Conservation (phyloP, 2,113 vertebrate genomes). For the Ptilonorhynchus violaceus region DNA sequence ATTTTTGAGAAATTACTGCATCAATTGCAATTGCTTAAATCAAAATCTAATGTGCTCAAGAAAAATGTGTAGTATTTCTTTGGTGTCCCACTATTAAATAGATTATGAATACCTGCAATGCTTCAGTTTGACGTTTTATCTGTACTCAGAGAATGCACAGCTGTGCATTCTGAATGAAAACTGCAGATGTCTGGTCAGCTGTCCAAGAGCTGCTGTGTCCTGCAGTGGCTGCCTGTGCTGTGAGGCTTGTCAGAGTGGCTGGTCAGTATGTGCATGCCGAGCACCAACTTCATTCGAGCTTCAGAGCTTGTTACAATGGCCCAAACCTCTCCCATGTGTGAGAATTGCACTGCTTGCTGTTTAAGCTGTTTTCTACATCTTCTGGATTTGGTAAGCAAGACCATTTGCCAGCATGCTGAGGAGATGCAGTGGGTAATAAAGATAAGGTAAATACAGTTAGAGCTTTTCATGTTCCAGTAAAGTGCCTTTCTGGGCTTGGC, state of each 20-base stretch:
- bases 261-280: not conserved
- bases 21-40: conserved; percentile 45
- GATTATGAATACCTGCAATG: conserved; percentile 40
- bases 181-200: not conserved
- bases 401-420: rapidly evolving
- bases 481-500: not conserved
- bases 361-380: not conserved
- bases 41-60: conserved; percentile 58
- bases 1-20: conserved; percentile 45
- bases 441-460: not conserved
- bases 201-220: not conserved
- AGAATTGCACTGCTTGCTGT: not conserved
- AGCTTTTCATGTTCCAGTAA: not conserved
- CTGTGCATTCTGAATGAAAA: not conserved
- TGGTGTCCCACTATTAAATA: conserved; percentile 66
- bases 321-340: rapidly evolving
- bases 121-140: conserved; percentile 61
- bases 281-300: not conserved
- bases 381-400: not conserved
- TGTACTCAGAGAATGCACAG: not conserved
- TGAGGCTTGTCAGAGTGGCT: not conserved
- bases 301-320: rapidly evolving
- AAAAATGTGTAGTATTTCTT: conserved; percentile 58
- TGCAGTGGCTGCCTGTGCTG: not conserved
- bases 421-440: not conserved